Conservation (phyloP, 1,140 invertebrate genomes). For the Drosophila subpulchrella region DNA sequence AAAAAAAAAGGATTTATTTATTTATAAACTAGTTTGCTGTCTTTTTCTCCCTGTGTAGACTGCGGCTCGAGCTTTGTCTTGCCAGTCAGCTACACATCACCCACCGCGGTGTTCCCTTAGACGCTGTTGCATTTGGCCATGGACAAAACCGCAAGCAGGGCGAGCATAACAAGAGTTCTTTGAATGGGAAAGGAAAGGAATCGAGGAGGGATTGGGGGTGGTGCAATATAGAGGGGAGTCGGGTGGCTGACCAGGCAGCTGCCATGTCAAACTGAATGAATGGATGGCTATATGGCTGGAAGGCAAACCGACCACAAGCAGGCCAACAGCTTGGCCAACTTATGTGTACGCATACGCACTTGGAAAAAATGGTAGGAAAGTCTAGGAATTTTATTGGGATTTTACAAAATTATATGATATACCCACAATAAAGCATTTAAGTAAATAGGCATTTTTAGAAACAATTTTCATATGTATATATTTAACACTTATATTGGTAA, state of each 20-base stretch:
- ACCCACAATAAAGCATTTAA: background rate
- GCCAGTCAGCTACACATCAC: constrained; percentile 25
- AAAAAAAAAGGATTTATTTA: no score
- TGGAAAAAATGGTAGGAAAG: background rate
- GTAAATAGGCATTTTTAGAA: background rate
- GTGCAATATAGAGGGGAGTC: background rate
- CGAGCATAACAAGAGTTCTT: constrained; percentile 58
- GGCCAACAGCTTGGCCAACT: constrained; percentile 56
- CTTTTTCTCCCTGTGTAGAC: constrained; percentile 6
- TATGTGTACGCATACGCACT: constrained; percentile 29
- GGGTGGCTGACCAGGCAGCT: constrained; percentile 58
- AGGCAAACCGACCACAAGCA: constrained; percentile 60
- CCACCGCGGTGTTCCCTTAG: constrained; percentile 25
- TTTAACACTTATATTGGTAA: no score
- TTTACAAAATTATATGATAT: no score
- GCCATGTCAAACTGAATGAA: constrained; percentile 75
- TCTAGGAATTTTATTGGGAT: background rate
- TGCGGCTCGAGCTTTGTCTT: constrained; percentile 24
- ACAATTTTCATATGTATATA: no score
- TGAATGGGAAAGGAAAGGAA: constrained; percentile 23
- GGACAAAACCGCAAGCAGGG: constrained; percentile 49
- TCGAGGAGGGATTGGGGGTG: background rate
- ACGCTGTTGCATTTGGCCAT: constrained; percentile 66
- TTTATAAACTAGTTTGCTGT: background rate
- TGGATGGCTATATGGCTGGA: constrained; percentile 48